Conservation (phyloP, 2,797 vertebrate species). For the Peromyscus aztecus region DNA sequence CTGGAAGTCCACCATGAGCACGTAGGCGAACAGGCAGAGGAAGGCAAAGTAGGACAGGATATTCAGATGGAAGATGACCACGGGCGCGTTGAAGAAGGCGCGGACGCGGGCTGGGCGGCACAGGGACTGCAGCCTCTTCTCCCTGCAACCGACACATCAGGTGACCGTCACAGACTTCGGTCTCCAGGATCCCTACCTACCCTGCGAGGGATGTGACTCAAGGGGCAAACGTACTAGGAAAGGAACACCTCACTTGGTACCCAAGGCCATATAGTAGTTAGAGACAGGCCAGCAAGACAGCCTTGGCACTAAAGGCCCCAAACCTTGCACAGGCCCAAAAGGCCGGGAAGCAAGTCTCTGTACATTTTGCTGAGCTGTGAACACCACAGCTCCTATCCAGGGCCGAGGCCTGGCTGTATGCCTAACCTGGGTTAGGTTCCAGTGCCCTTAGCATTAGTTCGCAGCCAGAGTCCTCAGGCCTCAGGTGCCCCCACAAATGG, state of each 20-base stretch:
- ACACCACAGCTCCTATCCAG: background rate
- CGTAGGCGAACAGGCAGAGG: constrained; percentile 94
- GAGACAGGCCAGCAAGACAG: background rate
- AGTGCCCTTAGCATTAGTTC: background rate
- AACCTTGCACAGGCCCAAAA: background rate
- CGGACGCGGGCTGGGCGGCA: constrained; percentile 83
- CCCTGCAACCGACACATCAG: constrained; percentile 62
- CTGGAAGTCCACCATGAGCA: constrained; percentile 97
- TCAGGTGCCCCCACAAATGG: background rate
- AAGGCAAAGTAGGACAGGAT: constrained; percentile 96
- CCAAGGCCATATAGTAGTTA: background rate
- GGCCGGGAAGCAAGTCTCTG: no score
- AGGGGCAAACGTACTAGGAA: background rate
- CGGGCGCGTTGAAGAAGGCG: constrained; percentile 89
- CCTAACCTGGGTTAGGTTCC: background rate
- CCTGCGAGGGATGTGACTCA: rapidly evolving
- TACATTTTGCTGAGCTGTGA: rapidly evolving
- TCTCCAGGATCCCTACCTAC: rapidly evolving
- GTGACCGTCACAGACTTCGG: rapidly evolving
- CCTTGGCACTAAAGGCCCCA: no score
- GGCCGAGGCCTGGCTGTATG: background rate
- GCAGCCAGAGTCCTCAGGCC: background rate
- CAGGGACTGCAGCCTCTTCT: constrained; percentile 82
- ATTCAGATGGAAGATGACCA: constrained; percentile 95
- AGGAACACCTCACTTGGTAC: background rate